Evolutionary conservation across 2,797 vertebrate species (phyloP).

Genomic region (Salarias fasciatus): DNA sequence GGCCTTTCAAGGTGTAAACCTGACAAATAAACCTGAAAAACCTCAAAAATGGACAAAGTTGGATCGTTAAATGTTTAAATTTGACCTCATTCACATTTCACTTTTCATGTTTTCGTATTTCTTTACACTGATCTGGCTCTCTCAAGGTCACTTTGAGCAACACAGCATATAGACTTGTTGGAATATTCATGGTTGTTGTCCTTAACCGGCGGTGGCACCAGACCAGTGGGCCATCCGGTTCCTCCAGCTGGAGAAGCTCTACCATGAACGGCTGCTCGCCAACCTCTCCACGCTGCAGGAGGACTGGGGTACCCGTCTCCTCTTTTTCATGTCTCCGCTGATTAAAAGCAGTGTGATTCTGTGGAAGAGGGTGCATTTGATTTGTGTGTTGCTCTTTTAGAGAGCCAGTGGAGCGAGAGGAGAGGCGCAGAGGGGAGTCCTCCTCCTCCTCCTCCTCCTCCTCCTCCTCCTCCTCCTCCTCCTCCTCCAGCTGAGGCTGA

Average conservation of each 20-base stretch:
- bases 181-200: constrained; percentile 26
- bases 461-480: too few relatives aligned
- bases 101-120: too few relatives aligned
- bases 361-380: too few relatives aligned
- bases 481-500: constrained; percentile 63
- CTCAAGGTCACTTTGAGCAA: too few relatives aligned
- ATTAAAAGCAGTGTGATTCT: background rate
- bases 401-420: constrained; percentile 85
- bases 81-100: too few relatives aligned
- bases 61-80: too few relatives aligned
- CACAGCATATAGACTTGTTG: too few relatives aligned
- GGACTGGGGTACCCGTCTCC: constrained; percentile 87
- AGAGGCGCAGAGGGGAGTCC: constrained; percentile 47
- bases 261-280: constrained; percentile 93
- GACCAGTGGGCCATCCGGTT: constrained; percentile 94
- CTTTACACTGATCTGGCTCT: too few relatives aligned
- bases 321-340: too few relatives aligned
- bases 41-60: too few relatives aligned
- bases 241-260: constrained; percentile 92
- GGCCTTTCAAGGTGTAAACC: too few relatives aligned
- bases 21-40: too few relatives aligned
- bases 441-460: background rate
- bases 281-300: constrained; percentile 92
- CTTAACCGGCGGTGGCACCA: constrained; percentile 74
- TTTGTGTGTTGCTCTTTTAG: constrained; percentile 74